Evolutionary conservation across 2,113 vertebrate genomes (phyloP), one percentile per base, ranked within the genome.

Genomic region (Lasiurus borealis): DNA sequence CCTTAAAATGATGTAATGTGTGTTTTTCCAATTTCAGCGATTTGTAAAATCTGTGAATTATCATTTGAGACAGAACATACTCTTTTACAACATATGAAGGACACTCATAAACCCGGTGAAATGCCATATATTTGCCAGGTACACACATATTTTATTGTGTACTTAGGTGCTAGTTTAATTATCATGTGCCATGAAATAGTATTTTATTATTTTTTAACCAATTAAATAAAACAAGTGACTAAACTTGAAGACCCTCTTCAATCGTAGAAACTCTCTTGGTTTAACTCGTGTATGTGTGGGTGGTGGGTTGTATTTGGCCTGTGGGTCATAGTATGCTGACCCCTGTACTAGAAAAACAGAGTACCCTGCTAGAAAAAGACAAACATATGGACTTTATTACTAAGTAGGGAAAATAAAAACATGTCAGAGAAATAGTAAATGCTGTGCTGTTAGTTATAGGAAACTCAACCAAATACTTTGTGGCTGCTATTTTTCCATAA

Each of bases 101-200:
- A 99, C 93, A 99, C 99, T 98, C 99, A 99, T 98, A 99, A 99
- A 98, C 99, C 99, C 10, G 99, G 99, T 96, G 99, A 99, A 98
- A 99, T 99, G 99, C 99, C 99, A 2, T 99, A 99, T 81, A 98
- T 99, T 97, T 99, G 99, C 98, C 99, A 99, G 99, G 99, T 99
- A 97, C 44, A 81, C 46, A 64, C 9, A 54, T 59, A 62, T 95
- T 95, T 95, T 95, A 88, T 84, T 75, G 8, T 72, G 40, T 96
- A 76, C 52, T 91, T 96, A n/a, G 12, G 10, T 91, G 14, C 93
- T 90, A 85, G 19, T 90, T 95, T 96, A 68, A 48, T 87, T 77
- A 93, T 85, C 69, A n/a, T 40, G 6, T 91, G 46, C 52, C 48
- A 80, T 25, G 9, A 94, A 94, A 71, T 92, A 90, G 3, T 92